Base-by-base conservation (phyloP, 2,797 vertebrate genomes). In the Synaphobranchus kaupii region DNA sequence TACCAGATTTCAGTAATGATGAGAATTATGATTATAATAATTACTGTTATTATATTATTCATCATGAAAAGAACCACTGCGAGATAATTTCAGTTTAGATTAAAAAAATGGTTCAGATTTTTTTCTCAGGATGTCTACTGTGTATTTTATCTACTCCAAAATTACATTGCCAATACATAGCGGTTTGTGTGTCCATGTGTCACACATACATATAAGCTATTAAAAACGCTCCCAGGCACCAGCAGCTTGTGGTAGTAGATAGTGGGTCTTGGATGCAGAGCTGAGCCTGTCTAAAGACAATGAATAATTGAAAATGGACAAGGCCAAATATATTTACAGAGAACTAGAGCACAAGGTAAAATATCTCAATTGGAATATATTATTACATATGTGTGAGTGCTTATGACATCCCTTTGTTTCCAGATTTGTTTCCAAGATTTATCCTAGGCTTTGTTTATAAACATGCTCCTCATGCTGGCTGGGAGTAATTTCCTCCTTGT, bases 241-340 rank as follows among this genome's bases (percentile, higher is more conserved):
- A 22, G 82, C 47, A 50, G 80, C 0, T 5, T 81, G 80, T 50
- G 22, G 76, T 20, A 28, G 25, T 4, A 60, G 39, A 48, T 39
- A 34, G 28, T 17, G n/a, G 86, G 60, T 3, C 31, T 2, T 52
- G 20, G 47, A 25, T 87, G 84, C 28, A 28, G n/a, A 34, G 92
- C 90, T 85, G 86, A 86, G 44, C 88, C 90, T 84, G 90, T 90
- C 90, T 92, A 91, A 90, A 90, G 90, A 88, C 92, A 90, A 91
- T 95, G 91, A 95, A 95, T 95, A 93, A 95, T 95, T 95, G 91
- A 95, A 73, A 48, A 89, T 86, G 90, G 86, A 34, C 87, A 87
- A 71, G 60, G 63, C 15, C 28, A 56, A 84, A 85, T 87, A 78
- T 90, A 90, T 87, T 88, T 89, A 92, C 90, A 89, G 89, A 83